Percentiles rank a stretch among this genome's conserved stretches.
These are phyloP conservation scores for Candidula unifasciata DNA, from an alignment of 2,888 invertebrate genomes.

Conservation along the genomic window DNA sequence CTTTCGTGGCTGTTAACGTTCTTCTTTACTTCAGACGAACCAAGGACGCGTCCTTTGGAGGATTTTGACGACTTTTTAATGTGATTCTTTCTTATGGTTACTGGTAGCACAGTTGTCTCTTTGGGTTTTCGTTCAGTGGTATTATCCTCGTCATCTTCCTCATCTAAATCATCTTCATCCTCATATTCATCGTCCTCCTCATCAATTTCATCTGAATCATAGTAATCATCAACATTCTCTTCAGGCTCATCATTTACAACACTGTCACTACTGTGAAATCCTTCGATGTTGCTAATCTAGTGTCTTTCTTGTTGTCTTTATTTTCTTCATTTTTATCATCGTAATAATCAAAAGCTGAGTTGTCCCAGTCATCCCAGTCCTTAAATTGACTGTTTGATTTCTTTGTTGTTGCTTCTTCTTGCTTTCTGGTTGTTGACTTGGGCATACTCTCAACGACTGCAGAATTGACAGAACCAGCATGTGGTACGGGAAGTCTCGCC, in stretches of 20 bases:
- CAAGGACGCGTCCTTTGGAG: neutral
- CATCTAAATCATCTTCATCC: conserved; percentile 17
- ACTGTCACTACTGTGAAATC: neutral
- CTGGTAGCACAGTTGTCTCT: neutral
- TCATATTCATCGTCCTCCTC: conserved; percentile 14
- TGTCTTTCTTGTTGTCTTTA: neutral
- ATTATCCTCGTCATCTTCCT: conserved; percentile 38
- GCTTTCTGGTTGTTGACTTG: neutral
- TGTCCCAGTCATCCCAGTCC: conserved; percentile 49
- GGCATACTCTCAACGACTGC: neutral
- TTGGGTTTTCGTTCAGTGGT: neutral
- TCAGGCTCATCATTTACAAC: neutral
- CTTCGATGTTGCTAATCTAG: neutral
- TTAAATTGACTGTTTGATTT: conserved; percentile 29
- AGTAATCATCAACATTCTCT: conserved; percentile 28
- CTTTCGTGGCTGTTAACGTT: conserved; percentile 39
- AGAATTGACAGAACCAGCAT: neutral
- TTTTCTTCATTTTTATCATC: conserved; percentile 29
- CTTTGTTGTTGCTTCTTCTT: conserved; percentile 3
- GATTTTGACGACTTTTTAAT: neutral
- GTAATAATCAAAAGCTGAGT: conserved; percentile 44
- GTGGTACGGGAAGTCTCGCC: conserved; percentile 20
- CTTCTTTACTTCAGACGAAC: conserved; percentile 40
- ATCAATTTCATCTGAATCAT: conserved; percentile 36
- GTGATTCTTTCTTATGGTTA: neutral